Conservation (phyloP, 2,888 invertebrate species). For the Copidosoma aretas region DNA sequence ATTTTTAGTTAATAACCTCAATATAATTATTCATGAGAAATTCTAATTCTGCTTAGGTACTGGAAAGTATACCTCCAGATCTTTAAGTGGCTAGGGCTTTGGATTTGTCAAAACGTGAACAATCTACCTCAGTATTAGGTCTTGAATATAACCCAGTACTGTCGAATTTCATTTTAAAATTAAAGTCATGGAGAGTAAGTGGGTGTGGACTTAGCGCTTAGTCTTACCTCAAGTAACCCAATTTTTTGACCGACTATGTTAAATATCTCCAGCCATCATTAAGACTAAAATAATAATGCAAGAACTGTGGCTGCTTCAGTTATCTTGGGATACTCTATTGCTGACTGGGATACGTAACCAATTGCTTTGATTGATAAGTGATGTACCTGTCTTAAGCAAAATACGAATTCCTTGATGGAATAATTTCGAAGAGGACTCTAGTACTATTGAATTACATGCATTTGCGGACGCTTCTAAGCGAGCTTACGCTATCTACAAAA, state of each 20-base stretch:
- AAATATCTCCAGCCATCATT: not conserved
- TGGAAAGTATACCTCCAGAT: not conserved
- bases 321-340: not conserved
- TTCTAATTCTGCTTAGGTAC: not conserved
- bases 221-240: not conserved
- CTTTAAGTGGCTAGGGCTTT: not conserved
- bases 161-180: not conserved
- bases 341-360: not conserved
- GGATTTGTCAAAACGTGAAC: not conserved
- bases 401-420: not conserved
- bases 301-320: not conserved
- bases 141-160: not conserved
- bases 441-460: not conserved
- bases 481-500: not conserved
- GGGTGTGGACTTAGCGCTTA: not conserved
- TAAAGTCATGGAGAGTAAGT: not conserved
- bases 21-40: no score
- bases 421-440: not conserved
- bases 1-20: no score
- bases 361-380: not conserved
- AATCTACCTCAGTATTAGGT: not conserved
- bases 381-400: not conserved
- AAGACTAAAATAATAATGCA: not conserved
- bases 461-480: not conserved
- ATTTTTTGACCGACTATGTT: slow-evolving; percentile 2